Percentiles rank a stretch among this genome's conserved stretches.
Evolutionary conservation across 2,113 vertebrate genomes (phyloP).

Genomic region (western clawed frog (Xenopus tropicalis)): DNA sequence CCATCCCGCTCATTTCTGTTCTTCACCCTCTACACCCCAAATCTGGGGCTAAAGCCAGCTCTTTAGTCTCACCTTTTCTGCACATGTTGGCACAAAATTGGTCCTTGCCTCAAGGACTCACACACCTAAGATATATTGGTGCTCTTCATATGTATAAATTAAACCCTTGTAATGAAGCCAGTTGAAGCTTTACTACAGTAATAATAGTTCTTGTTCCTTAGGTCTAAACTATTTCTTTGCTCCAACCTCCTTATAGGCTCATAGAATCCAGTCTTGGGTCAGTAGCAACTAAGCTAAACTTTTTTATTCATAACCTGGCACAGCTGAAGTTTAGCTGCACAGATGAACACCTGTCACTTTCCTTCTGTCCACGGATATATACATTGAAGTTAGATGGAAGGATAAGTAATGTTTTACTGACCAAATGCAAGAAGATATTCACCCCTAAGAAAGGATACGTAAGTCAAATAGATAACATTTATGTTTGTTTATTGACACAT

Average conservation of each 20-base stretch:
- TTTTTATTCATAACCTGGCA: conserved; percentile 97
- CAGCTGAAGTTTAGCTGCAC: conserved; percentile 93
- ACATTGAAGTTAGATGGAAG: conserved; percentile 73
- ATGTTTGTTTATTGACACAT: too few relatives aligned
- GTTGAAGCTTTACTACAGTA: too few relatives aligned
- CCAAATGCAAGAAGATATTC: conserved; percentile 75
- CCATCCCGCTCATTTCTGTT: conserved; percentile 7
- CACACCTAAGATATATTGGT: too few relatives aligned
- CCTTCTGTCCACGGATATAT: conserved; percentile 80
- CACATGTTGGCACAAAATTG: neutral
- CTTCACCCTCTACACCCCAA: neutral
- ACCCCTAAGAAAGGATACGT: conserved; percentile 86
- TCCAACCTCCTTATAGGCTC: conserved; percentile 63
- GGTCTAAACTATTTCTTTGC: too few relatives aligned
- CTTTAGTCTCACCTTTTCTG: neutral
- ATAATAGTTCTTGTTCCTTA: too few relatives aligned
- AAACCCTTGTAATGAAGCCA: too few relatives aligned
- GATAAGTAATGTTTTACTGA: conserved; percentile 81
- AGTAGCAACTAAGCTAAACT: conserved; percentile 97
- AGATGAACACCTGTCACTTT: conserved; percentile 76
- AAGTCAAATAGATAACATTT: conserved; percentile 53
- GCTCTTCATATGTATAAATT: too few relatives aligned
- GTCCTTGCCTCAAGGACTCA: too few relatives aligned
- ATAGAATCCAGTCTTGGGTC: conserved; percentile 96
- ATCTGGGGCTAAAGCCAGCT: neutral